Conservation (phyloP, 2,888 invertebrate species). For the Machimus atricapillus region DNA sequence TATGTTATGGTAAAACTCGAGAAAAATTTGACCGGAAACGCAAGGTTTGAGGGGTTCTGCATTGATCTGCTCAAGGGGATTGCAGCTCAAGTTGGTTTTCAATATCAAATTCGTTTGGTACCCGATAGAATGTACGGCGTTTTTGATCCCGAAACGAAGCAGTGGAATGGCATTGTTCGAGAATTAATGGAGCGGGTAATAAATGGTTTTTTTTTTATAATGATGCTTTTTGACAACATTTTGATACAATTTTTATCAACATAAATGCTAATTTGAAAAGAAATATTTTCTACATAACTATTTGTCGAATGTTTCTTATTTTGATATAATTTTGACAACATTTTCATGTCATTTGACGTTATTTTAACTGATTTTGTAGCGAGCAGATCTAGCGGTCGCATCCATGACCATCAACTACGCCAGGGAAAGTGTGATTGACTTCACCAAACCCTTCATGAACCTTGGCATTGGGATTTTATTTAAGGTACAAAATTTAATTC, state of each 20-base stretch:
- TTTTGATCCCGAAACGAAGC: slow-evolving; percentile 82
- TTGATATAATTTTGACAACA: background rate
- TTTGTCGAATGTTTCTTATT: too few relatives aligned
- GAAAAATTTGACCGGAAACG: slow-evolving; percentile 85
- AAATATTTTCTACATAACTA: background rate
- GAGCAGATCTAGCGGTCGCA: slow-evolving; percentile 94
- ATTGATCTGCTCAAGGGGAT: slow-evolving; percentile 86
- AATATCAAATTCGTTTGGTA: slow-evolving; percentile 82
- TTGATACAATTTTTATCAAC: background rate
- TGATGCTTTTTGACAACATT: background rate
- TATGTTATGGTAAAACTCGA: slow-evolving; percentile 91
- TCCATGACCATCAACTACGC: slow-evolving; percentile 98
- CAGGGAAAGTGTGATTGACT: slow-evolving; percentile 87
- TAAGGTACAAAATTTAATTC: slow-evolving; percentile 69
- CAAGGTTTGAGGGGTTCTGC: slow-evolving; percentile 89
- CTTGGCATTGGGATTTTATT: slow-evolving; percentile 95
- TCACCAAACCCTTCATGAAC: slow-evolving; percentile 98
- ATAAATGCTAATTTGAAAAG: background rate
- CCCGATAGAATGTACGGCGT: slow-evolving; percentile 91
- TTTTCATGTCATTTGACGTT: background rate
- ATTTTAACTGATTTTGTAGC: slow-evolving; percentile 66
- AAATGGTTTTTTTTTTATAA: background rate
- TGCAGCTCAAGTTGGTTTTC: slow-evolving; percentile 85
- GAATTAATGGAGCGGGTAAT: slow-evolving; percentile 85
- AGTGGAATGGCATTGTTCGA: slow-evolving; percentile 90